phyloP scores from a whole-genome alignment of 2,888 invertebrate genomes.

The Sipha maydis region DNA sequence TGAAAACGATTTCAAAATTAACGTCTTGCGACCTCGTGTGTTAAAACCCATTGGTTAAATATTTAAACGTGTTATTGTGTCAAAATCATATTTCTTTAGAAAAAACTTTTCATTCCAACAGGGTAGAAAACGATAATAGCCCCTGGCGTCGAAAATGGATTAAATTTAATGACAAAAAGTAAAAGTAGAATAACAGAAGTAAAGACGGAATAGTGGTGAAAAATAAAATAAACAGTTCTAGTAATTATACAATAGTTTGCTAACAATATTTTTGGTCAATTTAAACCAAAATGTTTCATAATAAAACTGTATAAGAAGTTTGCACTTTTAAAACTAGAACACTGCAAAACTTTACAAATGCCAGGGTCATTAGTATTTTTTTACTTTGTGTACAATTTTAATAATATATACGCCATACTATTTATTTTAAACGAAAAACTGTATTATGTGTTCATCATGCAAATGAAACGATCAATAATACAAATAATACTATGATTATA shows the following conservation, averaged over 20 bases:
- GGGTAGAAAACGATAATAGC: neutral
- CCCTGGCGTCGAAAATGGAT: neutral
- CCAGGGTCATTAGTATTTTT: neutral
- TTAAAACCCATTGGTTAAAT: neutral
- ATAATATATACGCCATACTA: neutral
- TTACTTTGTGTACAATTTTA: neutral
- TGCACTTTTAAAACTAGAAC: neutral
- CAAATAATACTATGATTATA: too few relatives aligned
- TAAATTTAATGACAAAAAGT: slow-evolving; percentile 10
- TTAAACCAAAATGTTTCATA: slow-evolving; percentile 15
- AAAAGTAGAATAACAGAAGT: neutral
- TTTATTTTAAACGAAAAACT: neutral
- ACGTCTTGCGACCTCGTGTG: neutral
- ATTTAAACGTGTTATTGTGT: neutral
- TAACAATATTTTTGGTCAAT: slow-evolving; percentile 21
- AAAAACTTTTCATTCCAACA: neutral
- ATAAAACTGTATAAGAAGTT: slow-evolving; percentile 9
- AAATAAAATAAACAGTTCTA: neutral
- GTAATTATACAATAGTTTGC: slow-evolving; percentile 5
- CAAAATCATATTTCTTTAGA: neutral
- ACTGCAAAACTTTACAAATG: neutral
- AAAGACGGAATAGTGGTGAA: neutral
- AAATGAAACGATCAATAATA: too few relatives aligned
- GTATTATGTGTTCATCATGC: neutral
- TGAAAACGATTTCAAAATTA: neutral